These are phyloP conservation scores for Scalopus aquaticus DNA, from an alignment of 2,113 vertebrate genomes.

Conservation along the genomic window DNA sequence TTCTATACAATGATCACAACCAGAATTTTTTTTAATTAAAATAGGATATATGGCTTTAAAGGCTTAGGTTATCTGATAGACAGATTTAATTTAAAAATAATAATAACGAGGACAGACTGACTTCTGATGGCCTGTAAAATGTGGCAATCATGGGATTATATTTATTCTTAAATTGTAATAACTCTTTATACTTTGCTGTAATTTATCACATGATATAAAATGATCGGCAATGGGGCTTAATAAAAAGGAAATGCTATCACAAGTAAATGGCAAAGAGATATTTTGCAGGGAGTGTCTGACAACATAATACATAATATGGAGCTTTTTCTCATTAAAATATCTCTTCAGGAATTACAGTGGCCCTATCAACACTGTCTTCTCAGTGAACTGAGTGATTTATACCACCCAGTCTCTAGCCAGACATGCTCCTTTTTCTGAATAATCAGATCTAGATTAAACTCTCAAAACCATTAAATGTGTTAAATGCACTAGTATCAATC, in stretches of 20 bases:
- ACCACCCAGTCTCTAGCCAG: neutral
- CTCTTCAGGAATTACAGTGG: neutral
- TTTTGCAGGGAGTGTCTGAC: neutral
- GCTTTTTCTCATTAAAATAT: slow-evolving; percentile 54
- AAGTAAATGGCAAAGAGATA: slow-evolving; percentile 1
- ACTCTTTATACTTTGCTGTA: slow-evolving; percentile 13
- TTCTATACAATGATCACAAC: slow-evolving; percentile 86
- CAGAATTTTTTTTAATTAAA: slow-evolving; percentile 88
- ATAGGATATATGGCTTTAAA: slow-evolving; percentile 86
- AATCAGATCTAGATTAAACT: slow-evolving; percentile 30
- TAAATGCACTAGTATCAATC: slow-evolving; percentile 20
- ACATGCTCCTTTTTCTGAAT: slow-evolving; percentile 24
- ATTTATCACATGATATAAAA: slow-evolving; percentile 48
- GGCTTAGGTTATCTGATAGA: slow-evolving; percentile 87
- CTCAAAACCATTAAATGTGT: neutral
- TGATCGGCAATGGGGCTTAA: neutral
- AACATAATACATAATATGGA: neutral
- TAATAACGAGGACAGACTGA: slow-evolving; percentile 56
- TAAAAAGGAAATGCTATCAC: slow-evolving; percentile 38
- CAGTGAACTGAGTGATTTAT: slow-evolving; percentile 49
- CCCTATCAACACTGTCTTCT: slow-evolving; percentile 5
- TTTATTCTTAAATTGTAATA: slow-evolving; percentile 37
- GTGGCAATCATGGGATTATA: slow-evolving; percentile 60
- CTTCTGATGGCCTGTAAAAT: slow-evolving; percentile 71
- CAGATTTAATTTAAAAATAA: slow-evolving; percentile 83